A percentile compares a stretch with the other conserved stretches of the same genome.
Conservation (phyloP, 2,888 invertebrate genomes). For the Ernsta delagoae region DNA sequence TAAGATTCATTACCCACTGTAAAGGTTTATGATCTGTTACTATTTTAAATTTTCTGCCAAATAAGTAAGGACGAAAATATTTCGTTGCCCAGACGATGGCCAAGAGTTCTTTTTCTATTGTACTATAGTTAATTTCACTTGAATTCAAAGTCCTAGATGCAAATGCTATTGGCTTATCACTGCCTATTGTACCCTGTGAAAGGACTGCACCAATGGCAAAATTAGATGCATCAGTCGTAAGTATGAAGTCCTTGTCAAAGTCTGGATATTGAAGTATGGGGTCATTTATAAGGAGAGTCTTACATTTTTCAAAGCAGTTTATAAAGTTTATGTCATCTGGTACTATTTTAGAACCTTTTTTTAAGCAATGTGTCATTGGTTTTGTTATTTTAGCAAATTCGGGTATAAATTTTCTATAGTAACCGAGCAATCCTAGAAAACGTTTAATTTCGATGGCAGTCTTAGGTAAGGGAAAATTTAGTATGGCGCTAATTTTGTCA, state of each 20-base stretch:
- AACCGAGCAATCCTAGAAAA: slow-evolving; percentile 13
- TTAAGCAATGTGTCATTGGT: slow-evolving; percentile 34
- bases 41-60: slow-evolving; percentile 38
- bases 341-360: neutral
- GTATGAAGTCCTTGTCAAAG: slow-evolving; percentile 38
- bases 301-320: slow-evolving; percentile 13
- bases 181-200: neutral
- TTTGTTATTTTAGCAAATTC: slow-evolving; percentile 31
- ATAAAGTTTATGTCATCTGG: neutral
- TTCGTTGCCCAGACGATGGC: slow-evolving; percentile 4
- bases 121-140: slow-evolving; percentile 39
- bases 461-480: slow-evolving; percentile 4
- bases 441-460: neutral
- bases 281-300: slow-evolving; percentile 38
- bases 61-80: slow-evolving; percentile 24
- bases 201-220: neutral
- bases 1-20: slow-evolving; percentile 11
- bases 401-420: slow-evolving; percentile 6
- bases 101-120: slow-evolving; percentile 4
- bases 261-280: slow-evolving; percentile 38
- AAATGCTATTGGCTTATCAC: neutral
- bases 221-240: slow-evolving; percentile 18
- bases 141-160: slow-evolving; percentile 27
- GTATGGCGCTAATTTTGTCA: slow-evolving; percentile 43
- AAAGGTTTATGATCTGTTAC: slow-evolving; percentile 33